Conservation (phyloP, 1,140 invertebrate genomes). For the Arion vulgaris region DNA sequence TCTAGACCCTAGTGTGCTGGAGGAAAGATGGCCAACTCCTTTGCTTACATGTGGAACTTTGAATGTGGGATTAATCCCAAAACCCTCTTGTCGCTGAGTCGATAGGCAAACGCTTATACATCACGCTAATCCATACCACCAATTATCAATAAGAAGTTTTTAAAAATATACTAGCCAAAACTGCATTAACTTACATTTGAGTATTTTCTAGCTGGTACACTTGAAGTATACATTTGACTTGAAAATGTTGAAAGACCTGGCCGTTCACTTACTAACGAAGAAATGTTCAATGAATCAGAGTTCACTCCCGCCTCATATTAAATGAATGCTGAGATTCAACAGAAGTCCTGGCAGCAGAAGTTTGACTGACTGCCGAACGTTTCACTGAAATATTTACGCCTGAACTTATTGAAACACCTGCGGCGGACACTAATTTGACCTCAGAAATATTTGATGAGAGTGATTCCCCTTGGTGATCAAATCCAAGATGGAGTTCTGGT, state of each 20-base stretch:
- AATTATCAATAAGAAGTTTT: too few species aligned
- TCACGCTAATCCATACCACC: too few species aligned
- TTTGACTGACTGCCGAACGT: background rate
- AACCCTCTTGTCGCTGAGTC: too few species aligned
- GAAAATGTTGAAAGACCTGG: background rate
- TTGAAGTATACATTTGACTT: background rate
- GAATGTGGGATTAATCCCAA: too few species aligned
- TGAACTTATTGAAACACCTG: background rate
- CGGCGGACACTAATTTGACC: background rate
- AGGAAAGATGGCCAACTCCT: too few species aligned
- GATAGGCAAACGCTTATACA: too few species aligned
- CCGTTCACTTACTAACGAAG: background rate
- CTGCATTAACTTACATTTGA: slow-evolving; percentile 10
- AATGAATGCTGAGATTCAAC: background rate
- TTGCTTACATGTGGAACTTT: too few species aligned
- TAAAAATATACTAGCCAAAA: too few species aligned
- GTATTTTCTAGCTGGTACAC: background rate
- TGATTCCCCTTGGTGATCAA: background rate
- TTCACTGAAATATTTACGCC: background rate
- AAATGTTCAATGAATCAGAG: background rate
- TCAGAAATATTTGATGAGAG: background rate
- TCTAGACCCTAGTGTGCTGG: too few species aligned
- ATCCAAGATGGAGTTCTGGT: background rate
- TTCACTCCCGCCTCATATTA: too few species aligned
- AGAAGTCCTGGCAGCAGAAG: background rate